Evolutionary conservation across 2,888 invertebrate genomes (phyloP), one percentile per base, ranked within the genome.

Genomic region (Nomada ferruginata): DNA sequence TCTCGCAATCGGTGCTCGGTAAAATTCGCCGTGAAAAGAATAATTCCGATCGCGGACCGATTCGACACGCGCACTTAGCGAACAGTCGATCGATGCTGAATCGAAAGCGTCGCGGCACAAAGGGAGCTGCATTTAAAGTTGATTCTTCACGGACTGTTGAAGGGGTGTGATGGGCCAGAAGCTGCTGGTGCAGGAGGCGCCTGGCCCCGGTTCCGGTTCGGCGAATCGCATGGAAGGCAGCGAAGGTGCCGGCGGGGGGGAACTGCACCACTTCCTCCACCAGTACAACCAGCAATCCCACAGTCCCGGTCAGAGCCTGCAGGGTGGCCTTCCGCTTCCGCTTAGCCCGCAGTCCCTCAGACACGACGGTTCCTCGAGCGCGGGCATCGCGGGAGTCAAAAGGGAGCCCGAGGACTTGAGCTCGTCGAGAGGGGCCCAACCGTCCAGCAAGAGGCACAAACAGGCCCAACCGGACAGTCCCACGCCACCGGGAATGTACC

Each of bases 331-430:
- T 86, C 91, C 93, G 72, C 90, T 93, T 89, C 93, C 93, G 83
- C 83, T 93, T 60, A 93, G 93, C 85, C 93, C 93, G 29, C 93
- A 93, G 80, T 92, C 93, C 73, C 87, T 92, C 77, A 90, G 92
- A 84, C 93, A 93, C 89, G 93, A 93, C 88, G 91, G 91, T 53
- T 84, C 90, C 70, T 88, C 92, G 18, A 87, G 87, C 76, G 89
- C 89, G 20, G 92, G 92, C 68, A 91, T 93, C 82, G 88, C 91
- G 76, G 93, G 93, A 74, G 96, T 97, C 94, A 97, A 97, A 94
- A 95, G 97, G 93, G 97, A 97, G 94, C 97, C 97, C 91, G 97
- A 97, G 95, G 97, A 97, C 94, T 95, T 97, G 89, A 97, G 97
- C 95, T 93, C 93, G 59, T 93, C 93, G 60, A 90, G 93, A 57